phyloP scores from a whole-genome alignment of 2,113 vertebrate species.

The Seriola dumerili region DNA sequence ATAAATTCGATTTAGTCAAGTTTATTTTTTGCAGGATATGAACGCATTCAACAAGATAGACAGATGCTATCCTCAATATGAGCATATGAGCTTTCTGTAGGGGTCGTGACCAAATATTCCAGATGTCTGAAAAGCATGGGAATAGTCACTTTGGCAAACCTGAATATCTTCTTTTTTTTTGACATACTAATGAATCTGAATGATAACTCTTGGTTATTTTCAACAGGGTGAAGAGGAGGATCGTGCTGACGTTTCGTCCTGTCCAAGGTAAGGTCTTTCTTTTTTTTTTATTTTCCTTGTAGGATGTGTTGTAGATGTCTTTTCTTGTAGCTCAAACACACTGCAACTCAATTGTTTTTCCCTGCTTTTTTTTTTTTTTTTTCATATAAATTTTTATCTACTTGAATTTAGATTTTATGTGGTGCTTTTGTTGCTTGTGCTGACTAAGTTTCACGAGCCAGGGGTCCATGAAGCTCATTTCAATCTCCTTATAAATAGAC shows the following conservation, averaged over 20 bases:
- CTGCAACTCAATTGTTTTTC: too few relatives aligned
- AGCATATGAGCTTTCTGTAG: background rate
- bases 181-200: background rate
- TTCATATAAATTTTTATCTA: background rate
- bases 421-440: conserved; percentile 6
- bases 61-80: background rate
- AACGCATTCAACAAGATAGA: background rate
- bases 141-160: background rate
- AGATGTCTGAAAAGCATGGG: background rate
- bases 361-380: background rate
- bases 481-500: conserved; percentile 9
- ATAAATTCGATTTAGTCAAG: background rate
- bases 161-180: background rate
- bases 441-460: conserved; percentile 8
- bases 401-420: background rate
- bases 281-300: too few relatives aligned
- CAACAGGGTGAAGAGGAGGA: conserved; percentile 73
- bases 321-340: background rate
- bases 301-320: background rate
- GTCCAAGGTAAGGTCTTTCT: conserved; percentile 60
- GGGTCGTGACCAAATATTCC: background rate
- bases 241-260: conserved; percentile 40
- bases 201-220: conserved; percentile 23
- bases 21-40: background rate
- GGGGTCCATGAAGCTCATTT: conserved; percentile 20